Base-by-base conservation (phyloP, 2,113 vertebrate genomes). In the Pelecanus crispus region DNA sequence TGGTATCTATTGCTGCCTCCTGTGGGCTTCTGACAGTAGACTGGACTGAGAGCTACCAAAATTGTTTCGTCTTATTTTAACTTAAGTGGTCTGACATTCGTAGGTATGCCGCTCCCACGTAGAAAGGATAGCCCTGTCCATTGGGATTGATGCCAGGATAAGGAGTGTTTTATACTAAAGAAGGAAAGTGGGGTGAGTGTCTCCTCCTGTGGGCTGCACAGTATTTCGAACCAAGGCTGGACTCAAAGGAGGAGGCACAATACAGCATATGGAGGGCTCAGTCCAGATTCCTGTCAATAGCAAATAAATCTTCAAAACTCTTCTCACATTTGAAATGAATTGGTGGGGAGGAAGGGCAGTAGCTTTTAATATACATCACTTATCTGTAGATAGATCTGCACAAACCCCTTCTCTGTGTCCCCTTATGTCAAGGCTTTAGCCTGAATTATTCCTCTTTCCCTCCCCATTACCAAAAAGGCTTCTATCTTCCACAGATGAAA, bases 291-390 rank as follows among this genome's bases (percentile, higher is more conserved):
- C 81, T 92, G 87, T 70, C 90, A 82, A 70, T n/a, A 94, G 36
- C 61, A 88, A 73, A 80, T 68, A 77, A 81, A 81, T 90, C 49
- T 86, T 82, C 47, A 73, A 79, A 88, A 96, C 52, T 91, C 47
- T 88, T 94, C 62, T 91, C 49, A 72, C 66, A 38, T 72, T 95
- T 73, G 88, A 85, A 91, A 97, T 91, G 38, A 92, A 92, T 85
- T 93, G 36, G 59, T 81, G 59, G 44, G 26, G 58, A 84, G 36
- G 28, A 91, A 68, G 52, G 44, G 44, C 81, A 55, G n/a, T 83
- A 71, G 68, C 78, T 95, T 91, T 87, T 85, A 81, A 92, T 85
- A 49, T 31, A 59, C 12, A 67, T 89, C 52, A 63, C 44, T 94
- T 89, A 47, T 49, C 42, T 52, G 40, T 34, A 72, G 67, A 24